A percentile compares a stretch with the other conserved stretches of the same genome.
These are phyloP conservation scores for Chrysopilus asiliformis DNA, from an alignment of 2,888 invertebrate genomes.

Conservation along the genomic window DNA sequence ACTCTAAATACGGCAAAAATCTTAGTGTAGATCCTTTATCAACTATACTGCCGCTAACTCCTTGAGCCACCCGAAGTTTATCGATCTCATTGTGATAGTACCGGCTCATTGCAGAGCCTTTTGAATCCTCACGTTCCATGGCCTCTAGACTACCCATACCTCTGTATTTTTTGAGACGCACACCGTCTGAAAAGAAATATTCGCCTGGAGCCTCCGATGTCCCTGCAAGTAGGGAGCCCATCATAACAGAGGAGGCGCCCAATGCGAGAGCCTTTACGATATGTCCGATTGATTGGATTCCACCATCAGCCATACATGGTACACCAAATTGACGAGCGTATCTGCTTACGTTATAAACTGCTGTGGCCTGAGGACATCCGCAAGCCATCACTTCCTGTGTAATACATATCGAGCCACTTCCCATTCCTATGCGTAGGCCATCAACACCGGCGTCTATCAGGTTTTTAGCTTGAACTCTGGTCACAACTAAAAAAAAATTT, in stretches of 20 bases:
- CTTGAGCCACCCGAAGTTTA: constrained; percentile 94
- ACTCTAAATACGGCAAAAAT: constrained; percentile 89
- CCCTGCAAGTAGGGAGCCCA: constrained; percentile 96
- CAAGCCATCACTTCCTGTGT: constrained; percentile 99
- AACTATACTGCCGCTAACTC: constrained; percentile 94
- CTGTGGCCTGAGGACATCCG: constrained; percentile 94
- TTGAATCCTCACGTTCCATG: constrained; percentile 86
- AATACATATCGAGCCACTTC: constrained; percentile 97
- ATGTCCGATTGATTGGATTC: constrained; percentile 92
- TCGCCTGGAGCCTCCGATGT: constrained; percentile 98
- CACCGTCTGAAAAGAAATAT: constrained; percentile 97
- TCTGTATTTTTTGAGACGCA: constrained; percentile 92
- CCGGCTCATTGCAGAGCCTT: constrained; percentile 73
- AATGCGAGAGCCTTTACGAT: constrained; percentile 88
- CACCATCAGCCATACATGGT: constrained; percentile 98
- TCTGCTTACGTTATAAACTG: constrained; percentile 88
- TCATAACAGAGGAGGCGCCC: constrained; percentile 96
- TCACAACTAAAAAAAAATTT: too few species aligned
- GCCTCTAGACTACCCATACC: constrained; percentile 99
- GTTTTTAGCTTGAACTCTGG: constrained; percentile 89
- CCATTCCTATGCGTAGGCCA: constrained; percentile 95
- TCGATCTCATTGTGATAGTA: constrained; percentile 82
- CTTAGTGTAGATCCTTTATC: constrained; percentile 95
- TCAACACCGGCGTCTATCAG: constrained; percentile 96
- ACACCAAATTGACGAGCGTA: constrained; percentile 80